Evolutionary conservation across 1,140 invertebrate genomes (phyloP), one percentile per base, ranked within the genome.

Genomic region (Microvelia longipes): DNA sequence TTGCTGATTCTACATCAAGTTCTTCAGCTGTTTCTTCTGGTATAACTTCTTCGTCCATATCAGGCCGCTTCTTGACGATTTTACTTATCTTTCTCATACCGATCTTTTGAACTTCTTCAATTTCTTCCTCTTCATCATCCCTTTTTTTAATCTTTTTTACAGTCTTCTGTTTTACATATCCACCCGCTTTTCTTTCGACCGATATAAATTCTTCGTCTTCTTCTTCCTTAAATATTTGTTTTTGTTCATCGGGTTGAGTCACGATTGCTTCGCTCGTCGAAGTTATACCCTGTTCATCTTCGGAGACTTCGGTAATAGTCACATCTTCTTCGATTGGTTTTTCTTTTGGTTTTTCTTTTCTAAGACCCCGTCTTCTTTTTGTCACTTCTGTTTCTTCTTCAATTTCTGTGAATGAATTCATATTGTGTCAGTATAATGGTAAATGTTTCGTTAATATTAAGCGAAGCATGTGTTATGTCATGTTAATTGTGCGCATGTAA

Each of bases 31-130:
- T 73, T 73, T 81, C 79, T 70, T 79, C 77, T 27, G 50, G 29
- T n/a, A 72, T 75, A 50, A 76, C 74, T 72, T 78, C 77, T 71
- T 81, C 80, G 28, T 75, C 73, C 66, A 75, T 70, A 66, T 75
- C 71, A 11, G 75, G 76, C 24, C 73, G 71, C 69, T 74, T 70
- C 73, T 75, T 77, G 28, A 79, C 72, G 68, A 73, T 75, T 70
- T 78, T 78, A 66, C 74, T 77, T 63, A 78, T 73, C 63, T 76
- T 75, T 73, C 73, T 75, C 68, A 81, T 78, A 65, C 75, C 77
- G 19, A 75, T 71, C 35, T 71, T 69, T n/a, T 71, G 62, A 61
- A 75, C 67, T 69, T 76, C 74, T 29, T 72, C 67, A 28, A 69
- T 68, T 63, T 68, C 70, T 64, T 74, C 69, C 60, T 73, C 69